These are phyloP conservation scores for Willowsia nigromaculata DNA, from an alignment of 2,888 invertebrate genomes.

Conservation along the genomic window DNA sequence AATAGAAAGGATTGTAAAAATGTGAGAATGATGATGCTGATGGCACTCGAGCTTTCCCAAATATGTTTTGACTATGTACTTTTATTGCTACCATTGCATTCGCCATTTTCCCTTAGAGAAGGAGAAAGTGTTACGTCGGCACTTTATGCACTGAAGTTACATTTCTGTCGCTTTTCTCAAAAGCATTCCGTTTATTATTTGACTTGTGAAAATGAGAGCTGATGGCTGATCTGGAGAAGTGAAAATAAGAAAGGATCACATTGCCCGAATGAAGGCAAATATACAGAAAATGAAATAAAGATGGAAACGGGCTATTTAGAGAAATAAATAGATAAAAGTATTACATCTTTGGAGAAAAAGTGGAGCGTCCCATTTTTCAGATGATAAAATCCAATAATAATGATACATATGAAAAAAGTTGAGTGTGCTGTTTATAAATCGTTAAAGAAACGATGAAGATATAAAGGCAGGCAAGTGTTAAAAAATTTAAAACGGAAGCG, in stretches of 20 bases:
- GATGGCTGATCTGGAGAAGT: neutral
- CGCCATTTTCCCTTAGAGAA: too few relatives aligned
- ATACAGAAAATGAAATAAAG: neutral
- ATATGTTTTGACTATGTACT: neutral
- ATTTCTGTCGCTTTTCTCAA: neutral
- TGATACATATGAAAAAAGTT: too few relatives aligned
- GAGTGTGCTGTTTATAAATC: too few relatives aligned
- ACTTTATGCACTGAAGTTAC: neutral
- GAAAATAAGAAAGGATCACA: neutral
- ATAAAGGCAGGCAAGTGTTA: too few relatives aligned
- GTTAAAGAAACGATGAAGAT: too few relatives aligned
- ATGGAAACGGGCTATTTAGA: neutral
- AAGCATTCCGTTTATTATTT: neutral
- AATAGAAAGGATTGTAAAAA: too few relatives aligned
- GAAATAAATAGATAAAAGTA: neutral
- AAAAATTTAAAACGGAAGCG: too few relatives aligned
- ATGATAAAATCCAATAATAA: neutral
- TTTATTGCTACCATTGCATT: neutral
- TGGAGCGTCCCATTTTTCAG: neutral
- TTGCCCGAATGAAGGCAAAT: neutral
- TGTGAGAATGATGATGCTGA: too few relatives aligned
- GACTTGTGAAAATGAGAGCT: neutral
- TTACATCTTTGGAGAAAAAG: neutral
- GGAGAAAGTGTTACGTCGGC: too few relatives aligned
- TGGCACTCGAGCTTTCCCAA: too few relatives aligned